Conservation (phyloP, 2,113 vertebrate genomes). For the Serilophus lunatus region DNA sequence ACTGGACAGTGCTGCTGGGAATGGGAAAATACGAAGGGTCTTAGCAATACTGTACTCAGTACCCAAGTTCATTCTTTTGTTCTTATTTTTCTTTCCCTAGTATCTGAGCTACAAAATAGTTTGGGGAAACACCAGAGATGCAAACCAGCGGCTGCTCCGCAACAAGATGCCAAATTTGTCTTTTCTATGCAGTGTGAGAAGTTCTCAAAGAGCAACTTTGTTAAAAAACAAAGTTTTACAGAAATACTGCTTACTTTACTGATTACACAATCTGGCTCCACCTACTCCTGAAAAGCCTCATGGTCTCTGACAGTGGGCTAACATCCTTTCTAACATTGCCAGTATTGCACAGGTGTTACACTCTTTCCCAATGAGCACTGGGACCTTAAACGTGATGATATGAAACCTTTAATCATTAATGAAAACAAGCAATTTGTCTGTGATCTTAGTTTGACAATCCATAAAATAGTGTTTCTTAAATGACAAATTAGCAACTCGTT, state of each 20-base stretch:
- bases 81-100: not conserved
- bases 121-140: not conserved
- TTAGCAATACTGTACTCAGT: not conserved
- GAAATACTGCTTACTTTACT: not conserved
- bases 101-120: not conserved
- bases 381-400: slow-evolving; percentile 31
- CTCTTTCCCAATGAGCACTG: slow-evolving; percentile 50
- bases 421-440: slow-evolving; percentile 62
- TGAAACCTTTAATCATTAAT: slow-evolving; percentile 61
- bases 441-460: slow-evolving; percentile 51
- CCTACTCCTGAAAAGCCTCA: not conserved
- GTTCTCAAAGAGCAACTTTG: not conserved
- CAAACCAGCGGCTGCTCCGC: not conserved
- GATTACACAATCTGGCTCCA: not conserved
- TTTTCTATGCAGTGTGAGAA: not conserved
- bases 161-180: not conserved
- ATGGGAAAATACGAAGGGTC: not conserved
- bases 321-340: not conserved
- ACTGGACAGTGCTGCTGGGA: not conserved
- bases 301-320: not conserved
- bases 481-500: slow-evolving; percentile 51
- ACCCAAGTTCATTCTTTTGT: not conserved
- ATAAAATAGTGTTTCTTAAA: slow-evolving; percentile 62
- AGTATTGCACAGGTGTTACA: not conserved
- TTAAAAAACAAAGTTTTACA: not conserved